A percentile compares a stretch with the other conserved stretches of the same genome.
phyloP scores from a whole-genome alignment of 2,888 invertebrate species.

The Tillus elongatus region DNA sequence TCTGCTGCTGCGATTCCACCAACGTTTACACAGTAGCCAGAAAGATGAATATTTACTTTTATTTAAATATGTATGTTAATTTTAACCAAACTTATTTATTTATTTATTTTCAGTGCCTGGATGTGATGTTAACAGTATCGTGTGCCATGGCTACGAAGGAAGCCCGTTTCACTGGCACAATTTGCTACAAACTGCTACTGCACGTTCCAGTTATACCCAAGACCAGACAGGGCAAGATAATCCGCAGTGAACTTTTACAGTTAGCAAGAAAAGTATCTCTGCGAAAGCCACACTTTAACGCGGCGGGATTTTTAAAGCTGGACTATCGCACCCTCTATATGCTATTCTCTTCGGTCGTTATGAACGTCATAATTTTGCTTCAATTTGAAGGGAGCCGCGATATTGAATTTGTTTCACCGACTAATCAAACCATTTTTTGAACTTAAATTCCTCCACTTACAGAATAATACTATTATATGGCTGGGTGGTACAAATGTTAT shows the following conservation, averaged over 20 bases:
- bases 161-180: not conserved
- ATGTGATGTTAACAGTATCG: conserved; percentile 1
- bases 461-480: too few species aligned
- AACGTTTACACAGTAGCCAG: too few species aligned
- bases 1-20: too few species aligned
- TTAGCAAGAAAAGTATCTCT: not conserved
- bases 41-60: too few species aligned
- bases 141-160: not conserved
- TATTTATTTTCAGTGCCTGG: not conserved
- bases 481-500: too few species aligned
- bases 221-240: not conserved
- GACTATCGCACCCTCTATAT: not conserved
- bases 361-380: conserved; percentile 1
- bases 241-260: not conserved
- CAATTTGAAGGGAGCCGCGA: conserved; percentile 3
- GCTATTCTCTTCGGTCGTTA: not conserved
- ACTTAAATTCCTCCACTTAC: too few species aligned
- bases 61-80: too few species aligned
- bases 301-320: not conserved
- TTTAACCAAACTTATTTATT: too few species aligned
- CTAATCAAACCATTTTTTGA: too few species aligned
- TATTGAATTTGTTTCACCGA: too few species aligned
- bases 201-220: not conserved
- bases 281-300: conserved; percentile 1
- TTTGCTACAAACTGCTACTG: conserved; percentile 3